phyloP scores from a whole-genome alignment of 2,888 invertebrate species.

The Abrostola tripartita region DNA sequence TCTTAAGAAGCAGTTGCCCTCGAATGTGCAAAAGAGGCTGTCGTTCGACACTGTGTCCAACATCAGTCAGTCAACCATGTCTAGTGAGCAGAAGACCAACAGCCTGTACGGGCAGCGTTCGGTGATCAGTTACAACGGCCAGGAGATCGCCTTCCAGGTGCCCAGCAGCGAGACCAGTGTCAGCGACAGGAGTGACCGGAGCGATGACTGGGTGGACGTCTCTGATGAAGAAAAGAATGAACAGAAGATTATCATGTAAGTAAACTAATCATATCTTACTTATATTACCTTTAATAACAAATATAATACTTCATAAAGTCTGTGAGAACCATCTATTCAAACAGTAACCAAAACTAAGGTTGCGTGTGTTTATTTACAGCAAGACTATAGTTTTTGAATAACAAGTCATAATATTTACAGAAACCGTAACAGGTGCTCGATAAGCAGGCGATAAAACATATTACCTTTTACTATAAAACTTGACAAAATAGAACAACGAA shows the following conservation, averaged over 20 bases:
- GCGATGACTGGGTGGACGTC: constrained; percentile 91
- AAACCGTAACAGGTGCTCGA: constrained; percentile 13
- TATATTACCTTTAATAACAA: background rate
- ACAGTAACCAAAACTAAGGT: constrained; percentile 1
- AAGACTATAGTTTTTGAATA: constrained; percentile 2
- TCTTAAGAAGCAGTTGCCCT: constrained; percentile 74
- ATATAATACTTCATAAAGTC: background rate
- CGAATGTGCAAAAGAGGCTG: constrained; percentile 78
- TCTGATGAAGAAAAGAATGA: constrained; percentile 88
- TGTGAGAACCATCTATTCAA: background rate
- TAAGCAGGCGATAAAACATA: constrained; percentile 22
- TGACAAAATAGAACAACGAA: constrained; percentile 30
- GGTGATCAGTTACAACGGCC: constrained; percentile 83
- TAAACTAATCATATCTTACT: constrained; percentile 47
- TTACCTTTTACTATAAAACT: constrained; percentile 28
- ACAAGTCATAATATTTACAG: constrained; percentile 29
- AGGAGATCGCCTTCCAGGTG: constrained; percentile 85
- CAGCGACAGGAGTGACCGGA: constrained; percentile 89
- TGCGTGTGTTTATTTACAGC: background rate
- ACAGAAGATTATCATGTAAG: constrained; percentile 89
- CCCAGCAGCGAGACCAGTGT: constrained; percentile 88
- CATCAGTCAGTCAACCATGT: constrained; percentile 86
- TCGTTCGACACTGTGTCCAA: constrained; percentile 85
- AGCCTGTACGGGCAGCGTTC: constrained; percentile 89
- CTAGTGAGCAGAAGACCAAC: constrained; percentile 89